Evolutionary conservation across 2,888 invertebrate genomes (phyloP).

Genomic region (Agrilus cyanescens): DNA sequence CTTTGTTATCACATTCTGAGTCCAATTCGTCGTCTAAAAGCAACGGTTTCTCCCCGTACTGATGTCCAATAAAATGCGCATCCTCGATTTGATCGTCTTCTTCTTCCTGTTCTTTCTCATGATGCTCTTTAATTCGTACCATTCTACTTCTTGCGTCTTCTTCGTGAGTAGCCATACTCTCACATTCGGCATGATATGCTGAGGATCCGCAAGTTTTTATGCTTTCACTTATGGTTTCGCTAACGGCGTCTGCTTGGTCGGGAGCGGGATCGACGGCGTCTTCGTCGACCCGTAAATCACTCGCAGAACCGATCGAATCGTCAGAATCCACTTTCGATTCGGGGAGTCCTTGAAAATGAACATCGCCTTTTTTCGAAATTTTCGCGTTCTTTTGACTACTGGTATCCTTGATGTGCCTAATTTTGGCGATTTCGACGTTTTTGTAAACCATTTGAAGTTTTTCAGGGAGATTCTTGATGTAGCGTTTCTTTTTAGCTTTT

Average conservation of each 20-base stretch:
- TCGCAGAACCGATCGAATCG: conserved; percentile 62
- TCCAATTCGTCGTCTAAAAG: conserved; percentile 69
- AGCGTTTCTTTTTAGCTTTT: conserved; percentile 26
- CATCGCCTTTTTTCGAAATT: conserved; percentile 23
- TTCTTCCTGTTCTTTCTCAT: conserved; percentile 31
- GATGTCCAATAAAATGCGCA: conserved; percentile 57
- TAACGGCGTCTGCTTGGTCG: conserved; percentile 34
- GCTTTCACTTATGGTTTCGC: conserved; percentile 49
- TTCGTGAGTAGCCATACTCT: conserved; percentile 52
- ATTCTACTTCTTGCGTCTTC: conserved; percentile 44
- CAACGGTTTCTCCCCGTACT: conserved; percentile 63
- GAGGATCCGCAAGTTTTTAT: conserved; percentile 56
- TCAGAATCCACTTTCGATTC: conserved; percentile 37
- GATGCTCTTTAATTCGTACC: conserved; percentile 38
- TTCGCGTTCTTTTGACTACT: conserved; percentile 9
- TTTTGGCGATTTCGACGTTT: conserved; percentile 36
- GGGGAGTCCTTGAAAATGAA: conserved; percentile 12
- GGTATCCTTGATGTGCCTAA: conserved; percentile 26
- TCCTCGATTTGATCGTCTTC: conserved; percentile 34
- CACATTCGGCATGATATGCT: conserved; percentile 61
- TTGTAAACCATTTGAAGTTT: conserved; percentile 43
- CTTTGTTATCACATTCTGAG: conserved; percentile 40
- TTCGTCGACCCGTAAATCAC: conserved; percentile 50
- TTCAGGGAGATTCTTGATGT: conserved; percentile 40
- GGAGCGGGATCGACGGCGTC: conserved; percentile 35